Percentiles rank a stretch among this genome's conserved stretches.
phyloP scores from a whole-genome alignment of 2,797 vertebrate genomes.

The Tolypeutes matacus region DNA sequence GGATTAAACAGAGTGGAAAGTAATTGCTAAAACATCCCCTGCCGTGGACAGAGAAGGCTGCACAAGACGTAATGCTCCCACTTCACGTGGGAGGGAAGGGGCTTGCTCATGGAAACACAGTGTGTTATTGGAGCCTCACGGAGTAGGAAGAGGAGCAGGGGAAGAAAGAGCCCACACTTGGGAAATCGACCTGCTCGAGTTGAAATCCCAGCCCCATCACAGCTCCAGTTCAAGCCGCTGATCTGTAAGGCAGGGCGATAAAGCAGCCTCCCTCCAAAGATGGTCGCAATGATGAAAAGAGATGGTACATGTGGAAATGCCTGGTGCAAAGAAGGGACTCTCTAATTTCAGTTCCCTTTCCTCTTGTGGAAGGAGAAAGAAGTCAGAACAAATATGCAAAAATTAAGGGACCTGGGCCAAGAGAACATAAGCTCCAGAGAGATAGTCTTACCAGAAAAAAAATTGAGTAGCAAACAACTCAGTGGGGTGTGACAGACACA shows the following conservation, averaged over 20 bases:
- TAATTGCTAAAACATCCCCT: slow-evolving; percentile 90
- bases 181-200: background rate
- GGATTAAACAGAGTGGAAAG: slow-evolving; percentile 84
- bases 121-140: background rate
- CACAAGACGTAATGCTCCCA: slow-evolving; percentile 76
- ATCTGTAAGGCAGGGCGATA: background rate
- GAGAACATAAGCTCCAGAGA: slow-evolving; percentile 10
- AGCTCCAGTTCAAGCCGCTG: background rate
- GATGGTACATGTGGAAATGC: background rate
- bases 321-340: background rate
- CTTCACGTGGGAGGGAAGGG: slow-evolving; percentile 68
- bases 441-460: slow-evolving; percentile 20
- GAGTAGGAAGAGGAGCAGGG: background rate
- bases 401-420: slow-evolving; percentile 12
- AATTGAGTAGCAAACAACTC: background rate
- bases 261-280: background rate
- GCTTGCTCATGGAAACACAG: background rate
- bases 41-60: slow-evolving; percentile 80
- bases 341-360: background rate
- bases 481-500: background rate
- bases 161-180: background rate
- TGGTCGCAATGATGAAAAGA: background rate
- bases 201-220: background rate
- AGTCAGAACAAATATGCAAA: background rate
- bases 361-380: background rate